Base-by-base conservation (phyloP, 2,888 invertebrate genomes). In the Amphimallon solstitiale region DNA sequence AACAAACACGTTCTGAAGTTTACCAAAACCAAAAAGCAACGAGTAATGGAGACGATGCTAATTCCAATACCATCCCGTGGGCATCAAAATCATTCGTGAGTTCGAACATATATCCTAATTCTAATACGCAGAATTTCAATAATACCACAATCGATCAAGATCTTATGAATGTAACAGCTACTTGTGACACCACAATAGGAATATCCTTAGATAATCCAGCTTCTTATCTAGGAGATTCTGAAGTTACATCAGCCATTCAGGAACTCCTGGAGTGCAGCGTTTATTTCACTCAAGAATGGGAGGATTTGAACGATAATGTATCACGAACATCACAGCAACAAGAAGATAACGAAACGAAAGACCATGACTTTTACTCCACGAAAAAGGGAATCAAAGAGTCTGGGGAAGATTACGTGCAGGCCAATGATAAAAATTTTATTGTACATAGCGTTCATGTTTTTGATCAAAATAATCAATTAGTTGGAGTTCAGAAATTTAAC, bases 241-340 rank as follows among this genome's bases (percentile, higher is more conserved):
- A 66, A 40, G 17, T 66, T 38, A 34, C 54, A 3, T 6, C 38
- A 4, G 66, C 63, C 10, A 14, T 54, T 10, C 19, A 66, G 15
- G 66, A 63, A 1, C 23, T 63, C 7, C 45, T 49, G n/a, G 49
- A 43, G 10, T 63, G 48, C 9, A 63, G 62, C 12, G 45, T 5
- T 34, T 66, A 66, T 34, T 66, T 66, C 19, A 60, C 60, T 7
- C 48, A 60, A 49, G 43, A 49, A 17, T 60, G 65, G 60, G 60
- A 60, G 5, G 63, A 63, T 14, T 37, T 52, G 5, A 14, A 21
- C 1, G 6, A 2, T 1, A 9, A 29, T 5, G 1, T 29, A 1
- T 1, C 3, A 40, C 7, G 43, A 10, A 2, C 6, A 12, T 40
- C 14, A 2, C 15, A 15, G 14, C 17, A 12, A 21, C 21, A 3